phyloP scores from a whole-genome alignment of 2,888 invertebrate genomes.

The Parnassius glacialis region DNA sequence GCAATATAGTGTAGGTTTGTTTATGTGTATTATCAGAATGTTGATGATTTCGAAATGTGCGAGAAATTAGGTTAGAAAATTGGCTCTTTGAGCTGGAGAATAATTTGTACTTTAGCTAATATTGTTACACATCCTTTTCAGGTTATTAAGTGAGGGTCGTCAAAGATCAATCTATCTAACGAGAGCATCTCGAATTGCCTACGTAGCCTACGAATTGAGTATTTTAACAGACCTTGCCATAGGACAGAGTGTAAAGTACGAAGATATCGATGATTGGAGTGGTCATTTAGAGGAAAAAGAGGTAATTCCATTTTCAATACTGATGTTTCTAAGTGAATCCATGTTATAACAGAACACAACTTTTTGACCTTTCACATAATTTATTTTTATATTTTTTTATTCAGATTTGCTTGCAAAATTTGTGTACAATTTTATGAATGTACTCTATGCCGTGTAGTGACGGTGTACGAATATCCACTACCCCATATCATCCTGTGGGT shows the following conservation, averaged over 20 bases:
- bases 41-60: constrained; percentile 66
- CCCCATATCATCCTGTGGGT: no score
- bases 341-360: no score
- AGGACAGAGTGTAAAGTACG: constrained; percentile 38
- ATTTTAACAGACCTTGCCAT: constrained; percentile 70
- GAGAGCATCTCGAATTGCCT: constrained; percentile 56
- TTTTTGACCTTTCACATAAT: no score
- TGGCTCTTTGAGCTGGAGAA: constrained; percentile 84
- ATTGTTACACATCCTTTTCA: constrained; percentile 36
- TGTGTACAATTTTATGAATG: no score
- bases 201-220: constrained; percentile 69
- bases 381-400: no score
- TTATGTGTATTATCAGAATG: constrained; percentile 49
- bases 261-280: constrained; percentile 55
- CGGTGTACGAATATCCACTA: no score
- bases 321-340: no score
- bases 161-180: constrained; percentile 68
- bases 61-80: constrained; percentile 88
- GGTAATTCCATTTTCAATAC: constrained; percentile 40
- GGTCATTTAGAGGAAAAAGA: constrained; percentile 66
- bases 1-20: constrained; percentile 34
- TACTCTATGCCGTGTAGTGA: no score
- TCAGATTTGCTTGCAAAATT: no score
- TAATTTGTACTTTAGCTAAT: constrained; percentile 73
- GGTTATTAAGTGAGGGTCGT: constrained; percentile 56